Conservation (phyloP, 2,888 invertebrate genomes). For the Apocheima hispidaria region DNA sequence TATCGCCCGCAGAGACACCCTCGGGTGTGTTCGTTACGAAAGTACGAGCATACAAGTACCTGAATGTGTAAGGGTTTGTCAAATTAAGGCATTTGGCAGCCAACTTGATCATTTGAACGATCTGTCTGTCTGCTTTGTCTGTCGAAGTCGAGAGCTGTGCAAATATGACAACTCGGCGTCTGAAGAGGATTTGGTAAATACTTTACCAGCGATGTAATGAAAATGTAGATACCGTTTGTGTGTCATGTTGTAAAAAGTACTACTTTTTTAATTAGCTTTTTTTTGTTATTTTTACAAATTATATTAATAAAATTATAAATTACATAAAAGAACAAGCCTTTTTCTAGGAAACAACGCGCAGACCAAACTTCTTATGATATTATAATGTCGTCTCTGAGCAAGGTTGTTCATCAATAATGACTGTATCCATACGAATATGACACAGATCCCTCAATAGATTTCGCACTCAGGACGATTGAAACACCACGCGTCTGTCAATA, state of each 20-base stretch:
- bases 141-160: constrained; percentile 6
- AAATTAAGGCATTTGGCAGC: constrained; percentile 12
- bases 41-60: background rate
- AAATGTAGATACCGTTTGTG: background rate
- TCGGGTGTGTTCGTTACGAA: constrained; percentile 10
- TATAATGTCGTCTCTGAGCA: too few relatives aligned
- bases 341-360: too few relatives aligned
- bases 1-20: constrained; percentile 25
- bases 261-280: too few relatives aligned
- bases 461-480: too few relatives aligned
- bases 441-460: too few relatives aligned
- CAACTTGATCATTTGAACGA: constrained; percentile 10
- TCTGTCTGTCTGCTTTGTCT: constrained; percentile 2
- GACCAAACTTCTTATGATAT: too few relatives aligned
- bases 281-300: too few relatives aligned
- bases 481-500: too few relatives aligned
- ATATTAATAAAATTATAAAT: too few relatives aligned
- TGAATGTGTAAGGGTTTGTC: background rate
- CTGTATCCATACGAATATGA: too few relatives aligned
- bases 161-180: constrained; percentile 23
- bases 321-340: too few relatives aligned
- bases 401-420: too few relatives aligned
- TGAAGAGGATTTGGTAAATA: background rate
- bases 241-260: background rate
- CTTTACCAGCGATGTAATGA: background rate